These are phyloP conservation scores for Drosophila truncata DNA, from an alignment of 1,140 invertebrate genomes.

Conservation along the genomic window DNA sequence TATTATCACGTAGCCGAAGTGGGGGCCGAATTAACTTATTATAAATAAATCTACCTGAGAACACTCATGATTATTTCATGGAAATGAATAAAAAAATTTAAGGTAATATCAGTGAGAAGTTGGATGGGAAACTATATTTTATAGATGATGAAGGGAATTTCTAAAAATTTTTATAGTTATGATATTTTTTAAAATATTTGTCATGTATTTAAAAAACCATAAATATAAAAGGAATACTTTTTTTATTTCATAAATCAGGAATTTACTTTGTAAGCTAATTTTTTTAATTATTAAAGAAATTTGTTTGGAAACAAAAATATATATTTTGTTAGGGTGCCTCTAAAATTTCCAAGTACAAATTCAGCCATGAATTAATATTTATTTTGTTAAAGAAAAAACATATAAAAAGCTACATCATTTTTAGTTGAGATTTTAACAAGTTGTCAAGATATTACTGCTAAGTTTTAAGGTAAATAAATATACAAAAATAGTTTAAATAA, in stretches of 20 bases:
- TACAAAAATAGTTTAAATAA: too few relatives aligned
- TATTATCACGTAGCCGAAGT: conserved; percentile 75
- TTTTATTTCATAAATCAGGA: not conserved
- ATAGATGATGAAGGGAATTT: not conserved
- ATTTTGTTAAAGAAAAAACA: too few relatives aligned
- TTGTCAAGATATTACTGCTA: not conserved
- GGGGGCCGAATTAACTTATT: conserved; percentile 34
- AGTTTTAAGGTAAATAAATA: not conserved
- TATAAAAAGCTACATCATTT: too few relatives aligned
- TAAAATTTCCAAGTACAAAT: too few relatives aligned
- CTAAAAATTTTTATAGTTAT: not conserved
- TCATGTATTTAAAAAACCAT: not conserved
- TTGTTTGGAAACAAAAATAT: too few relatives aligned
- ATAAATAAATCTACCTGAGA: conserved; percentile 22
- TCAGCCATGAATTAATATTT: too few relatives aligned
- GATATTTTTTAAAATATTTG: not conserved
- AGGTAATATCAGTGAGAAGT: conserved; percentile 6
- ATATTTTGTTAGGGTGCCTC: too few relatives aligned
- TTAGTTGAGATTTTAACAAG: too few relatives aligned
- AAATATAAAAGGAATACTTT: not conserved
- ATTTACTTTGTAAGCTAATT: too few relatives aligned
- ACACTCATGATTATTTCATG: conserved; percentile 16
- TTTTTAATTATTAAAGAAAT: too few relatives aligned
- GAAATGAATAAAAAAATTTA: conserved; percentile 25
- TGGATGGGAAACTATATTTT: not conserved